Conservation (phyloP, 2,797 vertebrate genomes). For the Serranus cabrilla region DNA sequence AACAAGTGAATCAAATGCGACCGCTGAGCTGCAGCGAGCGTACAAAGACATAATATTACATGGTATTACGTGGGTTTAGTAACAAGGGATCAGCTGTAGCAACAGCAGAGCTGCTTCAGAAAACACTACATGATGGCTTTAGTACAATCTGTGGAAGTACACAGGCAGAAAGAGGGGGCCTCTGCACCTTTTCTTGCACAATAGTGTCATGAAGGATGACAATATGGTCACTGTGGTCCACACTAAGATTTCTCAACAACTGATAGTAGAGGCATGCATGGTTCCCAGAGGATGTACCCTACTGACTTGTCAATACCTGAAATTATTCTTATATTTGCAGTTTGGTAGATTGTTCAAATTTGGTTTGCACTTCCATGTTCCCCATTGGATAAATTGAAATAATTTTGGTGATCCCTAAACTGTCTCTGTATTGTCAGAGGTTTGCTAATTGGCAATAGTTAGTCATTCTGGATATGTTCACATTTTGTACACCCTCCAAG, state of each 20-base stretch:
- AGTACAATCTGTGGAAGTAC: neutral
- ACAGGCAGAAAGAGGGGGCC: neutral
- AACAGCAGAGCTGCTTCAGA: conserved; percentile 41
- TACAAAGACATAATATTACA: conserved; percentile 66
- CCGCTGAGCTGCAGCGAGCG: conserved; percentile 52
- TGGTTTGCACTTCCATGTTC: neutral
- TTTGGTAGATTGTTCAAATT: neutral
- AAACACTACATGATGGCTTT: conserved; percentile 27
- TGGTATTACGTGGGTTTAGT: conserved; percentile 49
- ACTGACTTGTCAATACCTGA: neutral
- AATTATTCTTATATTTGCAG: neutral
- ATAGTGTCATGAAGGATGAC: neutral
- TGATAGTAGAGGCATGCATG: too few species aligned
- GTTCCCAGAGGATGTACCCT: neutral
- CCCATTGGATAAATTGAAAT: neutral
- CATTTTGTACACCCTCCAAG: too few species aligned
- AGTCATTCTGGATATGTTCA: neutral
- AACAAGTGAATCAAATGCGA: conserved; percentile 76
- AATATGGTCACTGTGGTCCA: neutral
- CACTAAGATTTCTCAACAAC: neutral
- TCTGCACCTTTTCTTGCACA: neutral
- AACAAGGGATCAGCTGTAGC: conserved; percentile 68
- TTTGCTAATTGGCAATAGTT: neutral
- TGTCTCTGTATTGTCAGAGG: neutral
- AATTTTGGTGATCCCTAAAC: neutral